phyloP scores from a whole-genome alignment of 2,797 vertebrate genomes.

The Pseudochirops cupreus region DNA sequence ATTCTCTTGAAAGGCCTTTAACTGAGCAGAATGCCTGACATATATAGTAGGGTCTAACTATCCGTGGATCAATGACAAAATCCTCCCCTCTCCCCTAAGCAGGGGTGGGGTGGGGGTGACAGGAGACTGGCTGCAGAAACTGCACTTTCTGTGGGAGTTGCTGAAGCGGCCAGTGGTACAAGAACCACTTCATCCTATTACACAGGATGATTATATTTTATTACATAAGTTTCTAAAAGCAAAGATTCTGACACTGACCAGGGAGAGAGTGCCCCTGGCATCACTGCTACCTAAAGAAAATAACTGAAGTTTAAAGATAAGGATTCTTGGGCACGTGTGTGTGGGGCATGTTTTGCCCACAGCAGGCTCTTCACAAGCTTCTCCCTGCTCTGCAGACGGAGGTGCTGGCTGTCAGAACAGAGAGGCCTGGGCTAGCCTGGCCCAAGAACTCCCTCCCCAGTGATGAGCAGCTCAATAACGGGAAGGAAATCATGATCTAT shows the following conservation, averaged over 20 bases:
- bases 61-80: neutral
- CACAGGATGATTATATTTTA: too few relatives aligned
- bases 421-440: neutral
- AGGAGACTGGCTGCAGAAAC: neutral
- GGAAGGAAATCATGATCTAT: constrained; percentile 72
- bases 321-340: neutral
- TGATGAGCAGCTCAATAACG: constrained; percentile 66
- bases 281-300: too few relatives aligned
- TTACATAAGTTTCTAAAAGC: too few relatives aligned
- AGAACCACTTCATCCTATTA: neutral
- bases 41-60: neutral
- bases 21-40: neutral
- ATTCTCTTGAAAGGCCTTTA: neutral
- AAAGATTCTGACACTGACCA: too few relatives aligned
- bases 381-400: neutral
- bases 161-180: neutral
- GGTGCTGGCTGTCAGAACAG: neutral
- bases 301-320: neutral
- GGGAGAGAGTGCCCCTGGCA: too few relatives aligned
- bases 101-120: neutral
- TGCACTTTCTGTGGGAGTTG: neutral
- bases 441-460: constrained; percentile 36
- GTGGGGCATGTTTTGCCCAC: neutral
- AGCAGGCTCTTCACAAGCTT: neutral
- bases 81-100: neutral